A percentile compares a stretch with the other conserved stretches of the same genome.
Conservation (phyloP, 2,888 invertebrate species). For the Nomada fabriciana region DNA sequence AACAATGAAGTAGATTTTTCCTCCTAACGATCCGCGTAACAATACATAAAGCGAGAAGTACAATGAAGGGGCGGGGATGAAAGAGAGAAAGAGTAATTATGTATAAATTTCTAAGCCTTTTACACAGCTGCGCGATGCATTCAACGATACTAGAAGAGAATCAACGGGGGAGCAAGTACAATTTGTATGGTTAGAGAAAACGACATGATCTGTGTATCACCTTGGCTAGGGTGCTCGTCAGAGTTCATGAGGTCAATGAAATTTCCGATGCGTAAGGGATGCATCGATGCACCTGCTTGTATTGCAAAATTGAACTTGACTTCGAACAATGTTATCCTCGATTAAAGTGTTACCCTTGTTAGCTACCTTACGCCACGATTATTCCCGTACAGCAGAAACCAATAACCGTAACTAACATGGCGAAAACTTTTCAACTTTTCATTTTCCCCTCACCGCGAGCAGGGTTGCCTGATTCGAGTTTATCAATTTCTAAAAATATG, state of each 20-base stretch:
- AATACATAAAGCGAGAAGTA: conserved; percentile 20
- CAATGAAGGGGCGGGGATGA: neutral
- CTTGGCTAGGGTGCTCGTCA: conserved; percentile 5
- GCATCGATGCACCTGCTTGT: conserved; percentile 29
- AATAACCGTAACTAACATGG: conserved; percentile 22
- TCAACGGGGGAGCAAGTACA: conserved; percentile 16
- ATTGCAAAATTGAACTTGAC: conserved; percentile 51
- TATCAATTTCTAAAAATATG: too few relatives aligned
- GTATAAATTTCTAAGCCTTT: neutral
- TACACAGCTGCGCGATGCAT: neutral
- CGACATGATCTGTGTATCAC: too few relatives aligned
- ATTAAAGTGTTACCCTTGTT: conserved; percentile 34
- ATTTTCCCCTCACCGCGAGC: neutral
- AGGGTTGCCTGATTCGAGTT: too few relatives aligned
- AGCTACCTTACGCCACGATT: conserved; percentile 16
- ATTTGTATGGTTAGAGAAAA: too few relatives aligned
- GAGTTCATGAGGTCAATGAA: conserved; percentile 54
- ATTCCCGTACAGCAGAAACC: conserved; percentile 13
- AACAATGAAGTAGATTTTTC: conserved; percentile 22
- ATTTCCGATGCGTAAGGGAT: conserved; percentile 34
- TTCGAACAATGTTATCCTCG: conserved; percentile 31
- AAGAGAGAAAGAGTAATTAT: conserved; percentile 18
- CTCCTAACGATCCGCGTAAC: conserved; percentile 42
- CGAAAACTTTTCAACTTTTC: conserved; percentile 6
- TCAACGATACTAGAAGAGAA: conserved; percentile 32